Percentiles rank a stretch among this genome's conserved stretches.
Evolutionary conservation across 2,888 invertebrate genomes (phyloP).

Genomic region (Eledone cirrhosa): DNA sequence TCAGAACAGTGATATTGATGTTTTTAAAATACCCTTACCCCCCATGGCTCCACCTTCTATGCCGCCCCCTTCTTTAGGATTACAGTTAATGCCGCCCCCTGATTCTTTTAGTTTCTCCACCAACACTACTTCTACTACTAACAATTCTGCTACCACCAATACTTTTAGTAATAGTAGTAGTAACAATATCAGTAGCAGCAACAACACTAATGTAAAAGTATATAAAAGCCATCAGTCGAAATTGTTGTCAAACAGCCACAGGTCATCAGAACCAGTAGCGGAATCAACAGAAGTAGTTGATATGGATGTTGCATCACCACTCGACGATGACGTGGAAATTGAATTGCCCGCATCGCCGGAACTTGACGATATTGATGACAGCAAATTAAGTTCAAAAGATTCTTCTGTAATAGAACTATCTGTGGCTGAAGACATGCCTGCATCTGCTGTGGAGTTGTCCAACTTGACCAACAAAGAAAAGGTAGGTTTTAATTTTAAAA

Average conservation of each 20-base stretch:
- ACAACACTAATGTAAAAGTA: no score
- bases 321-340: slow-evolving; percentile 55
- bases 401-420: slow-evolving; percentile 34
- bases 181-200: no score
- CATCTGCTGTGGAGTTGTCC: slow-evolving; percentile 62
- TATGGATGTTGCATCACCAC: slow-evolving; percentile 75
- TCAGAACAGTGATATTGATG: slow-evolving; percentile 35
- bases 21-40: slow-evolving; percentile 57
- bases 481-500: slow-evolving; percentile 49
- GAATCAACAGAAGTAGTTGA: slow-evolving; percentile 71
- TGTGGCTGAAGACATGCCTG: slow-evolving; percentile 52
- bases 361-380: slow-evolving; percentile 41
- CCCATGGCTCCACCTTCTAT: slow-evolving; percentile 45
- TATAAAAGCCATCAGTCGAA: slow-evolving; percentile 17
- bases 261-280: slow-evolving; percentile 24
- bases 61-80: slow-evolving; percentile 35
- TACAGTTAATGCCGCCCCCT: slow-evolving; percentile 30
- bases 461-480: slow-evolving; percentile 63
- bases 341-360: slow-evolving; percentile 52
- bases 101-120: slow-evolving; percentile 32
- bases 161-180: no score
- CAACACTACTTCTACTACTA: slow-evolving; percentile 13
- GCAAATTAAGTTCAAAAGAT: slow-evolving; percentile 31
- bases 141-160: no score
- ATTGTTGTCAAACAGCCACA: slow-evolving; percentile 16